phyloP scores from a whole-genome alignment of 1,140 invertebrate species.

The Antheraea mylitta region DNA sequence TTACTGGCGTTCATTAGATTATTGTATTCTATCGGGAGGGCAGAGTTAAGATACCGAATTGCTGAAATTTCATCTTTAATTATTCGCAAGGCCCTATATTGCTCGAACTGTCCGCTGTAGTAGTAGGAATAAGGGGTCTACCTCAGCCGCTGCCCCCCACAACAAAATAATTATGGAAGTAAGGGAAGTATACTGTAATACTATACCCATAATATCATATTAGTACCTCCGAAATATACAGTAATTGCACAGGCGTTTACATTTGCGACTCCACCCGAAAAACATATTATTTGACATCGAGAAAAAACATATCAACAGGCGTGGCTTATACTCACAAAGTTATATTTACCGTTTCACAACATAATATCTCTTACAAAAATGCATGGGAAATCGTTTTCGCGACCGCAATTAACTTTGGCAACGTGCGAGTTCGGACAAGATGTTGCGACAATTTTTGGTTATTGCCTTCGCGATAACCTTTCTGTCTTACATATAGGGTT shows the following conservation, averaged over 20 bases:
- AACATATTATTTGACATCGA: background rate
- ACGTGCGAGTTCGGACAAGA: background rate
- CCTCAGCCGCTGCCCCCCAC: no score
- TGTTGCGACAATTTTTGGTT: background rate
- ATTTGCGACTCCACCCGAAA: conserved; percentile 1
- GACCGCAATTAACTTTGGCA: background rate
- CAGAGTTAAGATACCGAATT: no score
- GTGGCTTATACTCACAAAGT: background rate
- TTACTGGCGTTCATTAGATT: no score
- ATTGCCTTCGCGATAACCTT: no score
- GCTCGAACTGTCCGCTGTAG: no score
- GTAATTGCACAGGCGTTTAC: conserved; percentile 8
- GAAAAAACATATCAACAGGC: conserved; percentile 4
- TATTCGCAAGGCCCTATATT: no score
- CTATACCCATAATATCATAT: no score
- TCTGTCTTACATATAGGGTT: background rate
- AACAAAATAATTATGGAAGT: no score
- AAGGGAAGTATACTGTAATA: no score
- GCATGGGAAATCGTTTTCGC: background rate
- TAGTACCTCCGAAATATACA: background rate
- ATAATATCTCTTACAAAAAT: background rate
- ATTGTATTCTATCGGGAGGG: no score
- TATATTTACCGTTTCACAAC: background rate
- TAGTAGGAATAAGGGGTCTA: no score
- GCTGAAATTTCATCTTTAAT: no score